These are phyloP conservation scores for Corythucha ciliata DNA, from an alignment of 2,888 invertebrate genomes.

Conservation along the genomic window DNA sequence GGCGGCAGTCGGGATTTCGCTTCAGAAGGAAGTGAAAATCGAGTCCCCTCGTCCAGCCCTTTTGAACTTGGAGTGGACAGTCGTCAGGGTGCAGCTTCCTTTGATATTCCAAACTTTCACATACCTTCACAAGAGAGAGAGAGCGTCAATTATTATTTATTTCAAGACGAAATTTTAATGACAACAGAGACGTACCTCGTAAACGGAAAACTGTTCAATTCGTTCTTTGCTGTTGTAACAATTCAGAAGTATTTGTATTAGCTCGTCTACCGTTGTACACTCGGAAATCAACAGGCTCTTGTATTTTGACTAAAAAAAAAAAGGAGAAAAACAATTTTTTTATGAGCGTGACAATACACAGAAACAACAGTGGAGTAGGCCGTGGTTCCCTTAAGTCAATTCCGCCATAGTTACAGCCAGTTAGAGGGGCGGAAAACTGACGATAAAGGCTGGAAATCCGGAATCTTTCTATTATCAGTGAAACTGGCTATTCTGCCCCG, in stretches of 20 bases:
- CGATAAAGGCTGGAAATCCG: no score
- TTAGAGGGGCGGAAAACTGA: no score
- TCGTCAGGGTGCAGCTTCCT: conserved; percentile 81
- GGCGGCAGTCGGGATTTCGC: conserved; percentile 67
- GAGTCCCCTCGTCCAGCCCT: conserved; percentile 50
- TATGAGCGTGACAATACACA: no score
- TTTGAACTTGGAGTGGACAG: conserved; percentile 70
- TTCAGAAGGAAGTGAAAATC: conserved; percentile 75
- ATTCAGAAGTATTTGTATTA: conserved; percentile 70
- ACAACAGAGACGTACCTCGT: conserved; percentile 55
- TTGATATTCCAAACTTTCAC: conserved; percentile 74
- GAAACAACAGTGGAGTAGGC: no score
- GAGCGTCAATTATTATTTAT: neutral
- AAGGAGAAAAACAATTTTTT: neutral
- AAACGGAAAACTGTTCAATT: conserved; percentile 76
- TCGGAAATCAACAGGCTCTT: conserved; percentile 84
- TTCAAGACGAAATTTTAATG: neutral
- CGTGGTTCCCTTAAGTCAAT: no score
- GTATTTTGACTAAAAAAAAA: conserved; percentile 63
- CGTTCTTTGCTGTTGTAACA: conserved; percentile 76
- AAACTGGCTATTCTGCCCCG: no score
- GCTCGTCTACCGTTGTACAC: conserved; percentile 77
- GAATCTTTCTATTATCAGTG: no score
- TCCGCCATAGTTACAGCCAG: no score
- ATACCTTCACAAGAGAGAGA: conserved; percentile 45